Conservation (phyloP, 2,113 vertebrate species). For the Chrysochloris asiatica region DNA sequence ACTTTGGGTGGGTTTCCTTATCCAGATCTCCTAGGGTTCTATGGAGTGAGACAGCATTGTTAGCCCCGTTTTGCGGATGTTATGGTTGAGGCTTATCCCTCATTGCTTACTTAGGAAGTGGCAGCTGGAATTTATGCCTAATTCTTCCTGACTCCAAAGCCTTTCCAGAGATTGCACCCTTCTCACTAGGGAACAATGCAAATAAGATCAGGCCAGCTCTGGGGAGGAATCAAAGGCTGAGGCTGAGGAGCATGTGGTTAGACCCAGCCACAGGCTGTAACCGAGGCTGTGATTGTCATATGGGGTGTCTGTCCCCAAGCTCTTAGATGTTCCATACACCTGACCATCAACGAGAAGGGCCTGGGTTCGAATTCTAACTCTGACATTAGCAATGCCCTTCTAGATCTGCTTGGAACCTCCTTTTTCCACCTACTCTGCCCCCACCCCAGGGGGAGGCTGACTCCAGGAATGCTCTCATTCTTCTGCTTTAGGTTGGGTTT, state of each 20-base stretch:
- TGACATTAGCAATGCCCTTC: accelerated
- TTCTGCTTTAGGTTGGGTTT: too few species aligned
- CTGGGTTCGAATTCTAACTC: constrained; percentile 49
- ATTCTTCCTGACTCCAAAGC: neutral
- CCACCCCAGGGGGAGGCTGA: too few species aligned
- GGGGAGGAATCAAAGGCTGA: neutral
- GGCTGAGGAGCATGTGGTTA: neutral
- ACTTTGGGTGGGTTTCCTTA: accelerated
- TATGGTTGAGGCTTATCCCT: neutral
- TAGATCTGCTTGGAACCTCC: too few species aligned
- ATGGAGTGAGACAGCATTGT: neutral
- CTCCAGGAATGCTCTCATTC: neutral
- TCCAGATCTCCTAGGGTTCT: neutral
- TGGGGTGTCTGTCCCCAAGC: neutral
- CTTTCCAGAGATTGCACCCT: neutral
- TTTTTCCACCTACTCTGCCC: constrained; percentile 5
- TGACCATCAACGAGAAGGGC: neutral
- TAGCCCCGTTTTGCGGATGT: neutral
- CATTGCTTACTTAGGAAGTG: neutral
- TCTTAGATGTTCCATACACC: neutral
- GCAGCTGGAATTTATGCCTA: neutral
- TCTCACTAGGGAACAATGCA: neutral
- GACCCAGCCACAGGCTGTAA: neutral
- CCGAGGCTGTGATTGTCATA: neutral
- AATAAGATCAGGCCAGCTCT: neutral